Evolutionary conservation across 2,888 invertebrate species (phyloP).

Genomic region (Metallyticus violacea): DNA sequence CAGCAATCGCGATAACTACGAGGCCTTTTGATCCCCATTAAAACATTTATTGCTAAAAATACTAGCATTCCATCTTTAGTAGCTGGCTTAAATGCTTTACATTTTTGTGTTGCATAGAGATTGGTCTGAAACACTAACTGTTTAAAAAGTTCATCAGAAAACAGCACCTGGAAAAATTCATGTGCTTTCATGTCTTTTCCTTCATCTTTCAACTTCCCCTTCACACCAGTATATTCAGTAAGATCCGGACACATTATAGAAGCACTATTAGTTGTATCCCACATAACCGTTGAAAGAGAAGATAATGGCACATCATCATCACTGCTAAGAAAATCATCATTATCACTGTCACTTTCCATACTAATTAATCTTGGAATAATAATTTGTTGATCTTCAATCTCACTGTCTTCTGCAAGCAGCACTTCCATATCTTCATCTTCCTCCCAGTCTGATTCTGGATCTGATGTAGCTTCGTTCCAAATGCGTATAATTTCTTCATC

Average conservation of each 20-base stretch:
- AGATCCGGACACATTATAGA: neutral
- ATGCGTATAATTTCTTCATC: neutral
- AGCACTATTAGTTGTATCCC: neutral
- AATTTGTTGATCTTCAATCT: neutral
- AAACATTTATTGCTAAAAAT: neutral
- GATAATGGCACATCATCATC: neutral
- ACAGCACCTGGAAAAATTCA: neutral
- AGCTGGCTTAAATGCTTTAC: neutral
- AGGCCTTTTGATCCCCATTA: neutral
- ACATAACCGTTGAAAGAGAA: neutral
- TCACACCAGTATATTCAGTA: neutral
- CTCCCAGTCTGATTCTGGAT: neutral
- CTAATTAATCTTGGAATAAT: neutral
- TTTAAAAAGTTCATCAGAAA: neutral
- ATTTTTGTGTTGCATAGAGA: neutral
- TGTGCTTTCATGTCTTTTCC: neutral
- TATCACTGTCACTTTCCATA: neutral
- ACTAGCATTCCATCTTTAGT: neutral
- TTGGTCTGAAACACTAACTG: neutral
- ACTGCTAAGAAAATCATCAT: neutral
- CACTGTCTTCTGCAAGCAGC: neutral
- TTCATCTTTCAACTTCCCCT: neutral
- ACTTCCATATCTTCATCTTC: neutral
- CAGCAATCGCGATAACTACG: neutral
- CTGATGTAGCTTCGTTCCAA: neutral